These are phyloP conservation scores for Apoda limacodes DNA, from an alignment of 2,888 invertebrate species.

Conservation along the genomic window DNA sequence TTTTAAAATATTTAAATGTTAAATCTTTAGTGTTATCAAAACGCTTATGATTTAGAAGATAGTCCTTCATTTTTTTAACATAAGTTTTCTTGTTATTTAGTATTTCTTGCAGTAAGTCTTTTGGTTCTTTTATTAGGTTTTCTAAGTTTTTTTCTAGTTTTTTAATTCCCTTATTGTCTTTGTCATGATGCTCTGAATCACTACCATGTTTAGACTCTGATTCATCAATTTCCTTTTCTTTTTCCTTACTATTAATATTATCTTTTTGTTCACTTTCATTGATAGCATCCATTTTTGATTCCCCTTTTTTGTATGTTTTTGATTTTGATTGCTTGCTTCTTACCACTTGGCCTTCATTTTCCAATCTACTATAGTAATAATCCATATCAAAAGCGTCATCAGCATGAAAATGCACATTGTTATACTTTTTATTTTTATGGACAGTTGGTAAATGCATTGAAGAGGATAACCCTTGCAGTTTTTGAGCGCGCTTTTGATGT, in stretches of 20 bases:
- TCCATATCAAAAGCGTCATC: slow-evolving; percentile 32
- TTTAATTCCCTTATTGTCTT: neutral
- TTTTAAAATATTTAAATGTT: too few relatives aligned
- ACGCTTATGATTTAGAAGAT: slow-evolving; percentile 23
- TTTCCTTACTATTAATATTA: neutral
- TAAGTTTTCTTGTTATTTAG: slow-evolving; percentile 23
- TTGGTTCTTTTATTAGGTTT: too few relatives aligned
- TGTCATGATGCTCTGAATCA: slow-evolving; percentile 1
- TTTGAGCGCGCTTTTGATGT: slow-evolving; percentile 6
- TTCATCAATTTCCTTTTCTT: too few relatives aligned
- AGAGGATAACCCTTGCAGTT: slow-evolving; percentile 12
- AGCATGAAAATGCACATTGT: slow-evolving; percentile 22
- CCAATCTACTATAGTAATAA: slow-evolving; percentile 24
- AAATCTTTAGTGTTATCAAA: slow-evolving; percentile 10
- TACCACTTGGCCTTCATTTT: neutral
- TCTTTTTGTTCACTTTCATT: neutral
- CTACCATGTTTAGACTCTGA: neutral
- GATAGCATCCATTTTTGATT: neutral
- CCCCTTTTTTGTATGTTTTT: too few relatives aligned
- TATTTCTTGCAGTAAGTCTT: slow-evolving; percentile 18
- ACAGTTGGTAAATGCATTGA: slow-evolving; percentile 8
- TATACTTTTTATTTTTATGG: slow-evolving; percentile 6
- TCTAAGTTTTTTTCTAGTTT: slow-evolving; percentile 3
- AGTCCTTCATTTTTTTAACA: slow-evolving; percentile 25
- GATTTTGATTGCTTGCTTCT: neutral